phyloP scores from a whole-genome alignment of 2,888 invertebrate species.

The Machimus atricapillus region DNA sequence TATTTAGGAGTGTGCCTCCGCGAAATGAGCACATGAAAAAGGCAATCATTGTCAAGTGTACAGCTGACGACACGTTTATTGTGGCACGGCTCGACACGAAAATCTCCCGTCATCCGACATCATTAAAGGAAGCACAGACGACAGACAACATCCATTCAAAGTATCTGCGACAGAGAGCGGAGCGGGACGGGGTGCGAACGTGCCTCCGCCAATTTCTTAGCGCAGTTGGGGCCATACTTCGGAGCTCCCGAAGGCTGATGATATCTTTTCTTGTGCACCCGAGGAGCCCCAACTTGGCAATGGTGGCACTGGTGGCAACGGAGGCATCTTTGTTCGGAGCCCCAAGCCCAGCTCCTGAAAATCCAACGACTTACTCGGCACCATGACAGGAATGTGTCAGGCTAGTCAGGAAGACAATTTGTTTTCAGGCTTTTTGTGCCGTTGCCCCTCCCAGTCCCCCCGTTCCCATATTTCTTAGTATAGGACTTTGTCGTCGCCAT shows the following conservation, averaged over 20 bases:
- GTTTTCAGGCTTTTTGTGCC: constrained; percentile 6
- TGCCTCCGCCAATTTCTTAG: background rate
- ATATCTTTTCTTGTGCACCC: background rate
- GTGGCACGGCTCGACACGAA: constrained; percentile 22
- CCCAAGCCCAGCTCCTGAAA: background rate
- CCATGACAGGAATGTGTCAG: constrained; percentile 37
- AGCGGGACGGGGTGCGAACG: background rate
- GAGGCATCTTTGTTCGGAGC: background rate
- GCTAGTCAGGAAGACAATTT: constrained; percentile 37
- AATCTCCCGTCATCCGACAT: constrained; percentile 30
- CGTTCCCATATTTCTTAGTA: background rate
- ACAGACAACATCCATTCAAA: constrained; percentile 27
- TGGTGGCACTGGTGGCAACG: background rate
- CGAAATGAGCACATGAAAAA: constrained; percentile 29
- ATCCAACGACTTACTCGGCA: constrained; percentile 19
- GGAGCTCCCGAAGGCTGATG: background rate
- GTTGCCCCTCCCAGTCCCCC: no score
- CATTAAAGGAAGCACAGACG: constrained; percentile 25
- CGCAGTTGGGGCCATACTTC: background rate
- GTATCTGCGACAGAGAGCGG: background rate
- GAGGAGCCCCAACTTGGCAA: background rate
- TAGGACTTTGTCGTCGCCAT: background rate
- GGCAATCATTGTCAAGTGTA: constrained; percentile 34
- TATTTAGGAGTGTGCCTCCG: constrained; percentile 2
- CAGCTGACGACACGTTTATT: constrained; percentile 17